These are phyloP conservation scores for Tribolium freemani DNA, from an alignment of 2,888 invertebrate species.

Conservation along the genomic window DNA sequence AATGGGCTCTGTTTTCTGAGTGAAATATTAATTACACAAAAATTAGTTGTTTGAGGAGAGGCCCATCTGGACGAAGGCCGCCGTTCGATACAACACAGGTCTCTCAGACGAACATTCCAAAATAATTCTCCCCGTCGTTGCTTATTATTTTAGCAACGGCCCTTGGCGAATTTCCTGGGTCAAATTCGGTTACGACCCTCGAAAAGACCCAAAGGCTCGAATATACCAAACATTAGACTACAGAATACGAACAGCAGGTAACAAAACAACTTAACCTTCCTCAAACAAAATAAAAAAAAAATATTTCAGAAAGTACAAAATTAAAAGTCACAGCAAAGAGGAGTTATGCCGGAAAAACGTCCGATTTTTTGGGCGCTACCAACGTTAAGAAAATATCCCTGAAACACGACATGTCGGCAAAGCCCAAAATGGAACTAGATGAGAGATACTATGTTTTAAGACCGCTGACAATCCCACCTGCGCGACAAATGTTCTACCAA, in stretches of 20 bases:
- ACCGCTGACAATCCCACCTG: conserved; percentile 83
- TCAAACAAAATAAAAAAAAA: too few relatives aligned
- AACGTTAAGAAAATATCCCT: conserved; percentile 48
- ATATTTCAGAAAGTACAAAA: conserved; percentile 66
- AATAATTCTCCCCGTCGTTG: conserved; percentile 84
- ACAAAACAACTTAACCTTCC: conserved; percentile 4
- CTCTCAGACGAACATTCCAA: conserved; percentile 77
- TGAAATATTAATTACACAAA: neutral
- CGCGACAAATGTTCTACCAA: conserved; percentile 92
- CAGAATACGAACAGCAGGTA: conserved; percentile 77
- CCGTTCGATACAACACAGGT: conserved; percentile 77
- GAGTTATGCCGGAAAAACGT: conserved; percentile 64
- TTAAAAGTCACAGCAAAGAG: conserved; percentile 70
- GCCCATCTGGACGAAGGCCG: conserved; percentile 91
- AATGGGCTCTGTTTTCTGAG: too few relatives aligned
- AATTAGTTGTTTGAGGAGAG: conserved; percentile 83
- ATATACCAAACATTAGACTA: conserved; percentile 93
- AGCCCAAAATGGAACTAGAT: conserved; percentile 61
- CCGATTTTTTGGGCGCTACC: conserved; percentile 59
- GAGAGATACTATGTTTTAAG: conserved; percentile 74
- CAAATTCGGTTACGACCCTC: conserved; percentile 91
- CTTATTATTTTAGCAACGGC: conserved; percentile 89
- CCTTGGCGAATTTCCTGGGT: conserved; percentile 96
- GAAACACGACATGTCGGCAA: conserved; percentile 48
- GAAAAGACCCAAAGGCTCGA: conserved; percentile 82